Conservation (phyloP, 2,113 vertebrate genomes). For the Gobio gobio region DNA sequence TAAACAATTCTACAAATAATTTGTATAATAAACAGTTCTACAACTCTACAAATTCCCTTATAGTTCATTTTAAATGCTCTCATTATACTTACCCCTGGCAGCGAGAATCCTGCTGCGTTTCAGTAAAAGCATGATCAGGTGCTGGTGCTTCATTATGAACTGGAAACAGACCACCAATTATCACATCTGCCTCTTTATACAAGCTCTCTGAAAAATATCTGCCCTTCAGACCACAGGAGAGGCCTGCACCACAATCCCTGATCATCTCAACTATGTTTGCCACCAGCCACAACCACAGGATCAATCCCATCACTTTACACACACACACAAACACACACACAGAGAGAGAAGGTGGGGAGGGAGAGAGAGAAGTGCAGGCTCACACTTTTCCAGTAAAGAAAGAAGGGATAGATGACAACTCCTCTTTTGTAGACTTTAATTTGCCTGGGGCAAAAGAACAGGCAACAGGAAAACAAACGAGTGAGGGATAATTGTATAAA, state of each 20-base stretch:
- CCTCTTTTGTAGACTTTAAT: conserved; percentile 54
- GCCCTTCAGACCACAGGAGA: conserved; percentile 57
- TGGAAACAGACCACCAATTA: conserved; percentile 67
- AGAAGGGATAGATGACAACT: conserved; percentile 11
- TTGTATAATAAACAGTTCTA: too few species aligned
- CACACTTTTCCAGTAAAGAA: conserved; percentile 34
- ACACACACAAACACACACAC: neutral
- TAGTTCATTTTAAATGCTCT: neutral
- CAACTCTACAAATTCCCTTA: neutral
- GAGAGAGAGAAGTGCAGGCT: neutral
- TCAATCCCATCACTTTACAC: conserved; percentile 43
- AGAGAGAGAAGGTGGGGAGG: neutral
- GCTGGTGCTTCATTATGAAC: conserved; percentile 59
- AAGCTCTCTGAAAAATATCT: conserved; percentile 60
- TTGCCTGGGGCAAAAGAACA: conserved; percentile 54
- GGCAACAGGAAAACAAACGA: conserved; percentile 9
- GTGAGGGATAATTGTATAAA: conserved; percentile 49
- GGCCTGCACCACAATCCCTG: conserved; percentile 20
- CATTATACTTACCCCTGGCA: conserved; percentile 57
- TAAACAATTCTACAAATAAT: neutral
- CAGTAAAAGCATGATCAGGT: conserved; percentile 58
- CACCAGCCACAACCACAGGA: conserved; percentile 50
- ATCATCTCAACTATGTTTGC: conserved; percentile 46
- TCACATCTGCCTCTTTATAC: conserved; percentile 62
- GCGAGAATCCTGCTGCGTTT: conserved; percentile 12